phyloP scores from a whole-genome alignment of 2,797 vertebrate genomes.

The Zenarchopterus dispar region DNA sequence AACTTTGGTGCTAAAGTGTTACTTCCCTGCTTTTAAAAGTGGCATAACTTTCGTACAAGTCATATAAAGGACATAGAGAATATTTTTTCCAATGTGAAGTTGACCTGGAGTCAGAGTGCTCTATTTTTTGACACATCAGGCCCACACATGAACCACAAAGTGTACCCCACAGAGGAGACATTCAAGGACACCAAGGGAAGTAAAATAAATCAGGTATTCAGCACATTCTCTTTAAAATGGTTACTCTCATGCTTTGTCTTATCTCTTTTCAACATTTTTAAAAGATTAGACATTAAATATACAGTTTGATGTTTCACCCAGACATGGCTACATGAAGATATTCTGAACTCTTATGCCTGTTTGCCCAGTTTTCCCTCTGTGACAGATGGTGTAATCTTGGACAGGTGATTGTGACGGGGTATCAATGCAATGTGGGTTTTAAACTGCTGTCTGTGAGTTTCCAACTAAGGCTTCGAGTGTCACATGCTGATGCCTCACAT shows the following conservation, averaged over 20 bases:
- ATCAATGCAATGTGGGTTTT: too few relatives aligned
- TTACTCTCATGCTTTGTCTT: background rate
- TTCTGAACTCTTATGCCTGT: too few relatives aligned
- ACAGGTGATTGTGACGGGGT: too few relatives aligned
- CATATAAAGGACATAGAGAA: slow-evolving; percentile 44
- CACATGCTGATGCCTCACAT: too few relatives aligned
- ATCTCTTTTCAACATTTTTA: background rate
- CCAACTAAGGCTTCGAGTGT: too few relatives aligned
- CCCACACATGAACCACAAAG: slow-evolving; percentile 45
- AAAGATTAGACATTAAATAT: too few relatives aligned
- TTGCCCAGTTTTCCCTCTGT: too few relatives aligned
- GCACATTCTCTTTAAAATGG: background rate
- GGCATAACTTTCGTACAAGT: slow-evolving; percentile 26
- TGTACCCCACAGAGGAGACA: slow-evolving; percentile 52
- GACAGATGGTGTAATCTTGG: too few relatives aligned
- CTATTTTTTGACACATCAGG: slow-evolving; percentile 31
- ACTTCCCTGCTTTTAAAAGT: slow-evolving; percentile 46
- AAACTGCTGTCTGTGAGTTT: too few relatives aligned
- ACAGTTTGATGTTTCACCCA: too few relatives aligned
- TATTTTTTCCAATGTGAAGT: slow-evolving; percentile 45
- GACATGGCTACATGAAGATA: too few relatives aligned
- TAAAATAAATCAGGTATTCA: slow-evolving; percentile 1
- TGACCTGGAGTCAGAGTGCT: slow-evolving; percentile 55
- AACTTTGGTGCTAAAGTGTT: slow-evolving; percentile 46
- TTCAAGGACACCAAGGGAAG: slow-evolving; percentile 57